Evolutionary conservation across 2,113 vertebrate species (phyloP).

Genomic region (Glaucomys volans): DNA sequence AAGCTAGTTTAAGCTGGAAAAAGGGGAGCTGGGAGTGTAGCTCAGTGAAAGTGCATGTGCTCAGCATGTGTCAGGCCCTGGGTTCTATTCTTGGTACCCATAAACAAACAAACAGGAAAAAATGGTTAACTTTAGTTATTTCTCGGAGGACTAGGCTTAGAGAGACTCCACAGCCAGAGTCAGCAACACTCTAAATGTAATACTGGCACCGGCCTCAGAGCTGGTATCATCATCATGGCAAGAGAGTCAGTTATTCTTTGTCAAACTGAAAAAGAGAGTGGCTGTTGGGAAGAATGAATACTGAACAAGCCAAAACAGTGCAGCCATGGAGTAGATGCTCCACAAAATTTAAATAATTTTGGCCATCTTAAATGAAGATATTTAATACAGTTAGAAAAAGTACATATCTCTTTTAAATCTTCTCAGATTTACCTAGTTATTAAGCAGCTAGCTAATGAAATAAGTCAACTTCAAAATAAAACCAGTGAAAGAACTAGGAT

Average conservation of each 20-base stretch:
- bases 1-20: background rate
- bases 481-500: background rate
- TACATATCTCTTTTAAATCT: background rate
- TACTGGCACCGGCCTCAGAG: background rate
- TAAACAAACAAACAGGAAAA: background rate
- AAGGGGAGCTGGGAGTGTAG: background rate
- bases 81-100: background rate
- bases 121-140: background rate
- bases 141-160: background rate
- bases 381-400: background rate
- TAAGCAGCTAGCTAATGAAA: slow-evolving; percentile 15
- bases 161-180: background rate
- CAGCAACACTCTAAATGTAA: background rate
- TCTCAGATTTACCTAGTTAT: background rate
- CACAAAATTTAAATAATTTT: slow-evolving; percentile 14
- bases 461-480: background rate
- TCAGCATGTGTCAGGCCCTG: background rate
- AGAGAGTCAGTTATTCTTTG: background rate
- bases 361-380: background rate
- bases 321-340: background rate
- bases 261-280: background rate
- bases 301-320: background rate
- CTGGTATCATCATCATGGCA: background rate
- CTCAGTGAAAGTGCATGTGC: background rate
- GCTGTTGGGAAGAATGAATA: background rate